Conservation (phyloP, 2,113 vertebrate genomes). For the Sus scrofa region T2T-Sscrofa CM000813.6:30573501-30574000, state of each 20-base stretch:
- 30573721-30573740: background rate
- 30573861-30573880: background rate
- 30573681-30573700: background rate
- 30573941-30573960: background rate
- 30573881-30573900: background rate
- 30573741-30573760: background rate
- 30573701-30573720: background rate
- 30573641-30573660: background rate
- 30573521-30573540: constrained; percentile 49
- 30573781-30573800: background rate
- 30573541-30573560: constrained; percentile 32
- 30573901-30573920: background rate
- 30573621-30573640: background rate
- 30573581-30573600: background rate
- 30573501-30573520: constrained; percentile 35
- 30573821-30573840: background rate
- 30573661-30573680: background rate
- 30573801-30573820: background rate
- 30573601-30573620: background rate
- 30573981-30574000: background rate
- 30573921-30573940: background rate
- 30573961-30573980: background rate
- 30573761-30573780: background rate
- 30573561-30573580: constrained; percentile 11
- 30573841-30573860: background rate